Evolutionary conservation across 2,113 vertebrate species (phyloP), one percentile per base, ranked within the genome.

Genomic region (Puffinus mauretanicus): DNA sequence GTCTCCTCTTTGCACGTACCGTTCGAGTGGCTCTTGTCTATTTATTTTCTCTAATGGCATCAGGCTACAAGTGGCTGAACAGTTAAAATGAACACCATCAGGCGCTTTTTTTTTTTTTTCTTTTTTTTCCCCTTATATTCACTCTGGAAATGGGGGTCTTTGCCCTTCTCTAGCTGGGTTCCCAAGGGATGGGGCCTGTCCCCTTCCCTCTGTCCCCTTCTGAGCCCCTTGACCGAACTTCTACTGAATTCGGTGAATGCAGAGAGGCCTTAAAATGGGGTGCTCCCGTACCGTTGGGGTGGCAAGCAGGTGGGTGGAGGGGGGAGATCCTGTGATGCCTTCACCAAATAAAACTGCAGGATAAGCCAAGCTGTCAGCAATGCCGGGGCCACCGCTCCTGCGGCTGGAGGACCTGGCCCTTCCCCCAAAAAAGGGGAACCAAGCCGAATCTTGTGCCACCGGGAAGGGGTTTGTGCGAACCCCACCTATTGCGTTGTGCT

Each of bases 21-120:
- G 5, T 82, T 95, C 67, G n/a, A 97, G 96, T 97, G 96, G 88
- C 96, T 97, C 93, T 97, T 94, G 86, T 77, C 93, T 80, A 30
- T 86, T 96, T 73, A 85, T 97, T 97, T 91, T 82, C 91, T 96
- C 84, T 90, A 77, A 97, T 90, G 89, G 91, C 91, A 95, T 88
- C 95, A 77, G 86, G 19, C 92, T 93, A 77, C 94, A 97, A 97
- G 97, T 97, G 97, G 86, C 79, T 94, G 91, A 94, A 65, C 75
- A 85, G 95, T 94, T 94, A 82, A 94, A 96, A 87, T 90, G 95
- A 97, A 30, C 96, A 95, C 95, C 70, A 62, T 13, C 84, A 11
- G 57, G 12, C 24, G 47, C 47, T 47, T 29, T 21, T 32, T 18
- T 84, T 84, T 32, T 42, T 46, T 11, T 26, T 4, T 13, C 32